Evolutionary conservation across 1,140 invertebrate genomes (phyloP).

Genomic region (Colletes latitarsis): DNA sequence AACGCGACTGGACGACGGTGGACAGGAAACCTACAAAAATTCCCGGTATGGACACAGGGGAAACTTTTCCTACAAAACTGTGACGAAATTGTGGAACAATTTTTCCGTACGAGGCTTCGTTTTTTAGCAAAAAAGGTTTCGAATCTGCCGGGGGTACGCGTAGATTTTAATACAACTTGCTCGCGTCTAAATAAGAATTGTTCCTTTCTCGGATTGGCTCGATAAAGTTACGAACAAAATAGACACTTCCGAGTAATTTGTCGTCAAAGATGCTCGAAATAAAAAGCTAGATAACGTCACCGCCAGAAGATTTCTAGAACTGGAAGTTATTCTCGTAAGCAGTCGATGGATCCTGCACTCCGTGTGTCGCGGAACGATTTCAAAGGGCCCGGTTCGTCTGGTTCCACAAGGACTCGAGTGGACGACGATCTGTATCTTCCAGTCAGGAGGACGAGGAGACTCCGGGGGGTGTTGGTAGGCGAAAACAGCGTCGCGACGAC

Average conservation of each 20-base stretch:
- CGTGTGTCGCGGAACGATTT: neutral
- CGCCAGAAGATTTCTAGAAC: too few species aligned
- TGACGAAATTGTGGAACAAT: neutral
- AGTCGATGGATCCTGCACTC: too few species aligned
- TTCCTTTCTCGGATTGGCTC: too few species aligned
- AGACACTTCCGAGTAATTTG: too few species aligned
- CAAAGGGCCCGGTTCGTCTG: neutral
- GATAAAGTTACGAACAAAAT: too few species aligned
- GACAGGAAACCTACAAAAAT: neutral
- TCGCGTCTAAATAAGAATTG: too few species aligned
- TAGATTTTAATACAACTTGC: too few species aligned
- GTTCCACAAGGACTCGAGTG: neutral
- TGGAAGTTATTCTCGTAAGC: too few species aligned
- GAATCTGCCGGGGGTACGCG: too few species aligned
- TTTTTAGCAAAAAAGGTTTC: too few species aligned
- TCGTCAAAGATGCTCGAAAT: too few species aligned
- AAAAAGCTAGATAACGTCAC: too few species aligned
- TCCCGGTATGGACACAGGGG: neutral
- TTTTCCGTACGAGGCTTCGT: neutral
- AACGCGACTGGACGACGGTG: neutral
- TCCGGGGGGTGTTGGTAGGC: neutral
- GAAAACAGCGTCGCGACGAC: conserved; percentile 26
- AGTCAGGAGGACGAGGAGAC: neutral
- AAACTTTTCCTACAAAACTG: neutral
- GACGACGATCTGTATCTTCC: neutral